These are phyloP conservation scores for Apodemus agrarius DNA, from an alignment of 2,797 vertebrate genomes.

Conservation along the genomic window DNA sequence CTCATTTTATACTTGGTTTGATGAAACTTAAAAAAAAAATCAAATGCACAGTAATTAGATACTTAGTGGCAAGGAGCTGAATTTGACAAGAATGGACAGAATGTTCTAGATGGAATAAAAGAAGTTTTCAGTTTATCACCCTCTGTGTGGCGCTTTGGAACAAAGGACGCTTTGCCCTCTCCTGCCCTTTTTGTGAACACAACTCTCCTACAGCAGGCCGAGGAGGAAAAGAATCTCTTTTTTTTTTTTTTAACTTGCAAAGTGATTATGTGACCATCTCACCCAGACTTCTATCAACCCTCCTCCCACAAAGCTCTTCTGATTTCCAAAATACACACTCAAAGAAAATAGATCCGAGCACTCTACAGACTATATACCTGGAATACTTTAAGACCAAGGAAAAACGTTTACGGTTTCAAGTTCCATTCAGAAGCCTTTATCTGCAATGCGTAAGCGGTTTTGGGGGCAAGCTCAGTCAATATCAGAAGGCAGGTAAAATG, in stretches of 20 bases:
- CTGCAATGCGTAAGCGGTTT: constrained; percentile 87
- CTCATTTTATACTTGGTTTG: constrained; percentile 28
- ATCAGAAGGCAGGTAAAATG: constrained; percentile 53
- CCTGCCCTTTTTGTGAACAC: constrained; percentile 61
- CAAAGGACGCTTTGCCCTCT: constrained; percentile 66
- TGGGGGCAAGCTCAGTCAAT: constrained; percentile 76
- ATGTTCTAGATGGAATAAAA: constrained; percentile 44
- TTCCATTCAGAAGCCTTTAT: constrained; percentile 73
- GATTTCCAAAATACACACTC: not conserved
- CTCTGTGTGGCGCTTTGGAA: not conserved
- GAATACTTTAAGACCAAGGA: constrained; percentile 71
- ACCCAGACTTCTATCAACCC: not conserved
- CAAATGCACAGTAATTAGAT: not conserved
- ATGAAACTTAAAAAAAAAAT: constrained; percentile 46
- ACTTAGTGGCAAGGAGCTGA: constrained; percentile 25
- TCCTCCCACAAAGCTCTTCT: not conserved
- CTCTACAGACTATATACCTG: not conserved
- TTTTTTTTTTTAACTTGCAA: constrained; percentile 8
- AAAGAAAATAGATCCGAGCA: not conserved
- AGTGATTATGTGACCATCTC: not conserved
- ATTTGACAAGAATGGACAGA: not conserved
- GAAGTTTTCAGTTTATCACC: constrained; percentile 65
- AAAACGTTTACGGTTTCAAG: constrained; percentile 64
- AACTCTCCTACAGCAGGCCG: not conserved
- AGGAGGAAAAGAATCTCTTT: not conserved